Evolutionary conservation across 2,888 invertebrate species (phyloP), one percentile per base, ranked within the genome.

Genomic region (Drepanosiphum platanoidis): DNA sequence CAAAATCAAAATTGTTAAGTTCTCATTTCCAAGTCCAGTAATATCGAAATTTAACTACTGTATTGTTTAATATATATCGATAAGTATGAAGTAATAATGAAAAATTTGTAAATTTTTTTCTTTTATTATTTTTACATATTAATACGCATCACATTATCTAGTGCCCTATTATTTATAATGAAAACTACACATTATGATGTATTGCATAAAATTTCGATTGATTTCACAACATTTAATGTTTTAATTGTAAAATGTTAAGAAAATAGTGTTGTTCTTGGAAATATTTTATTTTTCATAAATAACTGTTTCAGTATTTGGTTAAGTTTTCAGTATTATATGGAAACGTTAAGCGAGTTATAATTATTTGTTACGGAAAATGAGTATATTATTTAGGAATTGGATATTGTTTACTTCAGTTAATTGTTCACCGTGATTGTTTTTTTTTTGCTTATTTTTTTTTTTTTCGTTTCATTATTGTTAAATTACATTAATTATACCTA

Each of bases 291-390:
- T 79, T 71, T 70, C 58, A 36, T 70, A 58, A 34, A 36, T 36
- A 30, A 80, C 11, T 81, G 39, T 81, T 80, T 58, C 80, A 81
- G 80, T 81, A 81, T 81, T 81, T 81, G 70, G 58, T 81, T 81
- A 81, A 81, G 80, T 81, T 81, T 80, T 81, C 70, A 58, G 70
- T 71, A 81, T 81, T 81, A 70, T 81, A 70, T 68, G 11, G 1
- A 39, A 71, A 70, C 36, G 70, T 70, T 71, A 70, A 22, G 15
- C 1, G 11, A 52, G 46, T 81, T 81, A 70, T 70, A 27, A 66
- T 39, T 70, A 64, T 64, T 78, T 64, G 68, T 70, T 80, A 80
- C 34, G 34, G 15, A 36, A 52, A 68, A 36, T 27, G 3, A 13
- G 13, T 70, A 36, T 39, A 70, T 46, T 79, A 66, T 80, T 81